phyloP scores from a whole-genome alignment of 2,113 vertebrate species.

The Poeciliopsis occidentalis region DNA sequence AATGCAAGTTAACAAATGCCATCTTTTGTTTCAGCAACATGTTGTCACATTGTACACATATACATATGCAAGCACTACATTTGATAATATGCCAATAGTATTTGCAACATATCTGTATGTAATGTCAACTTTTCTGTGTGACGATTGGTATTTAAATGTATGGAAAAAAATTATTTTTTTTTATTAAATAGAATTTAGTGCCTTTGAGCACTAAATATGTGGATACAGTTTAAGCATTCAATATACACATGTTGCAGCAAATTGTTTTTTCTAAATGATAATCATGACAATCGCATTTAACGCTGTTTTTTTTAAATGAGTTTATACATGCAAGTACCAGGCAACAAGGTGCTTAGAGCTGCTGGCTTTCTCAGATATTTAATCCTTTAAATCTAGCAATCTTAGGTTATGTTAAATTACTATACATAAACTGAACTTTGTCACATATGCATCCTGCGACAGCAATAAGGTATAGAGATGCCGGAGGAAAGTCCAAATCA shows the following conservation, averaged over 20 bases:
- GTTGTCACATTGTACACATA: constrained; percentile 15
- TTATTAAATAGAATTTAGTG: constrained; percentile 37
- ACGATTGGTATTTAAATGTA: constrained; percentile 23
- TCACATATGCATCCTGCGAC: too few relatives aligned
- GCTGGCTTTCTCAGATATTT: not conserved
- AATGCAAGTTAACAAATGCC: not conserved
- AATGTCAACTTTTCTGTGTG: not conserved
- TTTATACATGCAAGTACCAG: not conserved
- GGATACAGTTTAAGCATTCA: constrained; percentile 12
- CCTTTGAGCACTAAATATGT: constrained; percentile 50
- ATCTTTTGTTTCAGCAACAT: constrained; percentile 15
- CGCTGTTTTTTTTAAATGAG: not conserved
- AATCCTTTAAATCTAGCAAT: too few relatives aligned
- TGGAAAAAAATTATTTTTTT: not conserved
- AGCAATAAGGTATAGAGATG: too few relatives aligned
- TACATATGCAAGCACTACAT: constrained; percentile 35
- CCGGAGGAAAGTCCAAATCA: too few relatives aligned
- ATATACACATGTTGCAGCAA: constrained; percentile 20
- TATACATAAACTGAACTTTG: too few relatives aligned
- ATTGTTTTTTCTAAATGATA: constrained; percentile 38
- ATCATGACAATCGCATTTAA: constrained; percentile 56
- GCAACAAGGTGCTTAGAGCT: not conserved
- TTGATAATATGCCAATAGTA: constrained; percentile 13
- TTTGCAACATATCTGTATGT: constrained; percentile 7
- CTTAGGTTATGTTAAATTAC: too few relatives aligned